Evolutionary conservation across 1,140 invertebrate species (phyloP), one percentile per base, ranked within the genome.

Genomic region (Portunus trituberculatus): DNA sequence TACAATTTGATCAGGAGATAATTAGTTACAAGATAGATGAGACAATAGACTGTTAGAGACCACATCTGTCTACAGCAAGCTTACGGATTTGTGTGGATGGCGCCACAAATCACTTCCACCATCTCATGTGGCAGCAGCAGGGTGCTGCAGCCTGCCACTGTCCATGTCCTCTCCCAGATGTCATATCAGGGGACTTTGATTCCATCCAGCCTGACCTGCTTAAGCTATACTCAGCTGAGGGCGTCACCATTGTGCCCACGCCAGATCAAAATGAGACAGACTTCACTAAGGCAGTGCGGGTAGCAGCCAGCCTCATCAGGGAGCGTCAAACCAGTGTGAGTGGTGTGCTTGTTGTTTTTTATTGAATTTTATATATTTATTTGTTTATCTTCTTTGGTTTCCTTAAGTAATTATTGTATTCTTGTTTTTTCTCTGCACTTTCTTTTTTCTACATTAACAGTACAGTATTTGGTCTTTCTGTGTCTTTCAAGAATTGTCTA

Each of bases 261-360:
- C 94, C 94, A 25, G 48, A 92, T 31, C 94, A 95, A 25, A 91
- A 95, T 67, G 94, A 95, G 82, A 95, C 94, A 8, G 94, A 95
- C 32, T 95, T 95, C 84, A 95, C 94, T 3, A 95, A 95, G 84
- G 91, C 91, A 6, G 20, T 95, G 25, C 39, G 52, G 82, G 83
- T 87, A n/a, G 29, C 92, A 48, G 91, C 7, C 0, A 46, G 76
- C 28, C 76, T 88, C 76, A 7, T 93, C 29, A 39, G 67, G 45
- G 91, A 88, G 10, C 84, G 39, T 31, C 87, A 93, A 4, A 67
- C 92, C 20, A n/a, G 6, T 84, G 94, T 93, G 59, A 95, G 94
- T 28, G 25, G 20, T 32, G 32, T 25, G n/a, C 32, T n/a, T 8
- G 8, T 20, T 67, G 4, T 52, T 10, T 28, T 32, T 32, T 32